phyloP scores from a whole-genome alignment of 2,113 vertebrate species.

The Puntigrus tetrazona region DNA sequence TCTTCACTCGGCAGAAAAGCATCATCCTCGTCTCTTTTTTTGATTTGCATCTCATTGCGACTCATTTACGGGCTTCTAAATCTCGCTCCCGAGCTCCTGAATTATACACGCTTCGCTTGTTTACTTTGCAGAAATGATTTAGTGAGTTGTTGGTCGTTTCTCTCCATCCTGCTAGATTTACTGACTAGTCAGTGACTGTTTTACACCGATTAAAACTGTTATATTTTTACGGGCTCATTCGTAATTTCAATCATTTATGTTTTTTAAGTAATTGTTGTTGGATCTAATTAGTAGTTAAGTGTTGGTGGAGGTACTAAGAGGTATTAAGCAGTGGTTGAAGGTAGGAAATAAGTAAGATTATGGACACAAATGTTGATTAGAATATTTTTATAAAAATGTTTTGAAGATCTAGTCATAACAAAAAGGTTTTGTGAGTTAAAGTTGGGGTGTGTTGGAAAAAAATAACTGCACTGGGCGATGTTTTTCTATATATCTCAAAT shows the following conservation, averaged over 20 bases:
- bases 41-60: slow-evolving; percentile 21
- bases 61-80: slow-evolving; percentile 17
- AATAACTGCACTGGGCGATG: no score
- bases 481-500: no score
- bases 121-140: slow-evolving; percentile 36
- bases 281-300: neutral
- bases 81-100: slow-evolving; percentile 13
- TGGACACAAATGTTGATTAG: neutral
- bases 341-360: neutral
- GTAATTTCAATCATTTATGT: neutral
- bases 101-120: slow-evolving; percentile 20
- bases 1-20: neutral
- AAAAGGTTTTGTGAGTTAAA: no score
- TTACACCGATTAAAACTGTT: slow-evolving; percentile 31
- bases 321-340: neutral
- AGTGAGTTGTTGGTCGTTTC: neutral
- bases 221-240: neutral
- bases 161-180: slow-evolving; percentile 13
- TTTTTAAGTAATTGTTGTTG: neutral
- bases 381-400: neutral
- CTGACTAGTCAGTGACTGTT: slow-evolving; percentile 45
- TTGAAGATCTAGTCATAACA: no score
- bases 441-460: no score
- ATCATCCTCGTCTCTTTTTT: neutral
- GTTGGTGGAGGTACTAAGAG: neutral